A percentile compares a stretch with the other conserved stretches of the same genome.
Conservation (phyloP, 2,113 vertebrate species). For the Pterocles gutturalis region DNA sequence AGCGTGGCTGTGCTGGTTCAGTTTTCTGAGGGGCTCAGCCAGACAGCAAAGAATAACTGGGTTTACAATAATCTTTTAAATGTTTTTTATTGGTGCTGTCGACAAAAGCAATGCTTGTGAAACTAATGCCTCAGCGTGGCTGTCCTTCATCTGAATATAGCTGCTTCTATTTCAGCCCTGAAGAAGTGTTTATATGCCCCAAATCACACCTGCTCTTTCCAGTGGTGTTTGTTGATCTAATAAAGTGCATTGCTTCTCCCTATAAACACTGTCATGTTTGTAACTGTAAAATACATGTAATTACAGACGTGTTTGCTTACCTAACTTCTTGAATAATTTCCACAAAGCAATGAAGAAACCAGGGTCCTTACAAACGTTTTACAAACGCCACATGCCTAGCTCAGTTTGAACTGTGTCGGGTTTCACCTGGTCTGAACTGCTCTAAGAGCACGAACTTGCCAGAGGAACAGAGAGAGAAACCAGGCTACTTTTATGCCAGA, state of each 20-base stretch:
- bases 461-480: neutral
- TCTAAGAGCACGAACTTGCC: neutral
- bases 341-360: neutral
- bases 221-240: neutral
- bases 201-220: conserved; percentile 31
- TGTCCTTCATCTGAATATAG: neutral
- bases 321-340: neutral
- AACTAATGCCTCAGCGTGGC: neutral
- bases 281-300: neutral
- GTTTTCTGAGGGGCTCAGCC: neutral
- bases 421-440: neutral
- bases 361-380: neutral
- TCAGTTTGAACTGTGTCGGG: neutral
- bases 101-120: neutral
- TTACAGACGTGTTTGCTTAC: neutral
- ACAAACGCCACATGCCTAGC: neutral
- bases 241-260: neutral
- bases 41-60: conserved; percentile 4
- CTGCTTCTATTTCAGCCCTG: neutral
- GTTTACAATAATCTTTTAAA: neutral
- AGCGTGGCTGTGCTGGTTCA: neutral
- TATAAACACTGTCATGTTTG: neutral
- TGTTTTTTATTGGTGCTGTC: conserved; percentile 12
- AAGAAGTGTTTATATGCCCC: neutral
- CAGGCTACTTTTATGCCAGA: neutral